Evolutionary conservation across 2,797 vertebrate species (phyloP), one percentile per base, ranked within the genome.

Genomic region (Oreochromis grahami): DNA sequence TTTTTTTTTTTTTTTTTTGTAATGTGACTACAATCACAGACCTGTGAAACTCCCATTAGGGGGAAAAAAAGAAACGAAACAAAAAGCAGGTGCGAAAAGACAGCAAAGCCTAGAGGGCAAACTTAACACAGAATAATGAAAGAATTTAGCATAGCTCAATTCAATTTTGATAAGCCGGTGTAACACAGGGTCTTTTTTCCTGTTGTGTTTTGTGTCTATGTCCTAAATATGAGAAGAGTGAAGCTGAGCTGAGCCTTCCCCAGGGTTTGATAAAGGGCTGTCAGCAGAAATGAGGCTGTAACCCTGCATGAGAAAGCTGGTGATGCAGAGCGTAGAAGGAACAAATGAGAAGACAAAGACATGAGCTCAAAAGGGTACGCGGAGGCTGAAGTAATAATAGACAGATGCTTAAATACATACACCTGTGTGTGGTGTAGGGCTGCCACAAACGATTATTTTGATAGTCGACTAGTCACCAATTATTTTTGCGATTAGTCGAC

Each of bases 301-400:
- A 89, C 60, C 43, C 68, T 84, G 85, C 70, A 56, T 55, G 63
- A 21, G 74, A 83, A 68, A 82, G 77, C 52, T 72, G 78, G 56
- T 84, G 87, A 86, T 83, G 90, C 63, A 41, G 76, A 87, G 84
- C 45, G 60, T 79, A 77, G 15, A n/a, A 76, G 82, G 79, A 84
- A 88, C 84, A 86, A 80, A 82, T 65, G 87, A 88, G 77, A 89
- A 72, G 36, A 8, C 21, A 21, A 55, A 76, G 60, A 90, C 51
- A 77, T n/a, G 36, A 26, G 72, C 78, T 80, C 29, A 60, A 63
- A 86, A 76, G 58, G 74, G 45, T 78, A 65, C 5, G 43, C 43
- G 12, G 29, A 76, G 79, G 78, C 21, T 56, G 8, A 38, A 52
- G 78, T 80, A 80, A 89, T 87, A 86, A 82, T 76, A 88, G 74